A percentile compares a stretch with the other conserved stretches of the same genome.
phyloP scores from a whole-genome alignment of 2,113 vertebrate genomes.

The Gasterosteus nipponicus region DNA sequence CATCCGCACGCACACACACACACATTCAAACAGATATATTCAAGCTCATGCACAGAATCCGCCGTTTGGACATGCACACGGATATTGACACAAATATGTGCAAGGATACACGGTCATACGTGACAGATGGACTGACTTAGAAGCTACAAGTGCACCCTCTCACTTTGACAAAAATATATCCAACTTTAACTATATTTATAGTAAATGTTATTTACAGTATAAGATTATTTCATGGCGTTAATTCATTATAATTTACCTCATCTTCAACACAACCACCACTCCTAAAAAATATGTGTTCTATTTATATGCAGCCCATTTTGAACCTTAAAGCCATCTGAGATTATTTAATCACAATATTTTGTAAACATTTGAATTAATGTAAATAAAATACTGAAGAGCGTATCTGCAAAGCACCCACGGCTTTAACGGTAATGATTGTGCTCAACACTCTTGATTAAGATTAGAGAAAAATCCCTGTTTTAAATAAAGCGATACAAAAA shows the following conservation, averaged over 20 bases:
- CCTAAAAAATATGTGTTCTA: background rate
- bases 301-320: background rate
- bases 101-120: constrained; percentile 1
- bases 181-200: background rate
- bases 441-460: background rate
- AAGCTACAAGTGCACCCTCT: background rate
- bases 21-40: constrained; percentile 61
- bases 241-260: background rate
- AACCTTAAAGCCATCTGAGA: background rate
- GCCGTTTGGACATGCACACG: constrained; percentile 42
- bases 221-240: background rate
- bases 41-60: constrained; percentile 67
- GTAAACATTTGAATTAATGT: background rate
- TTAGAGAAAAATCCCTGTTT: background rate
- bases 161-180: background rate
- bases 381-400: background rate
- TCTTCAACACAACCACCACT: background rate
- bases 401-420: background rate
- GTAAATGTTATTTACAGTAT: background rate
- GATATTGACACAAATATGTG: constrained; percentile 12
- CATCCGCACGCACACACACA: constrained; percentile 21
- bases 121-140: background rate
- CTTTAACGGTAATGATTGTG: background rate
- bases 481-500: constrained; percentile 8
- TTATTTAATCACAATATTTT: background rate